Percentiles rank a stretch among this genome's conserved stretches.
phyloP scores from a whole-genome alignment of 2,113 vertebrate genomes.

The Hypanus sabinus region DNA sequence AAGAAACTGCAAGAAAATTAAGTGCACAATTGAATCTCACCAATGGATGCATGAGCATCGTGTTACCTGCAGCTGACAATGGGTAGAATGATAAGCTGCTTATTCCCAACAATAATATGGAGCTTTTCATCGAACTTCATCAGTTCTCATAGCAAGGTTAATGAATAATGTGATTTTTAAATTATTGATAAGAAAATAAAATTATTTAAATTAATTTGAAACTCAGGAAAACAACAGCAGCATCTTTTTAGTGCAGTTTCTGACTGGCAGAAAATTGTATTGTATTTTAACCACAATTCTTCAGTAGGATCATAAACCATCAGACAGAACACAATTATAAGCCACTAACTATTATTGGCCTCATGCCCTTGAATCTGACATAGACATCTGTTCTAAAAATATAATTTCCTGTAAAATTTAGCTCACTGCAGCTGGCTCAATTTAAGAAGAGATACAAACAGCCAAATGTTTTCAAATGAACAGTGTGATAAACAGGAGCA shows the following conservation, averaged over 20 bases:
- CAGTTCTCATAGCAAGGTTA: background rate
- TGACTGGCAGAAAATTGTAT: background rate
- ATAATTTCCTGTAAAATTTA: slow-evolving; percentile 36
- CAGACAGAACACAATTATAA: slow-evolving; percentile 35
- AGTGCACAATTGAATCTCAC: background rate
- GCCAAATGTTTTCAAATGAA: slow-evolving; percentile 36
- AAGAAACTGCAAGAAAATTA: background rate
- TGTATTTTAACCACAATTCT: slow-evolving; percentile 11
- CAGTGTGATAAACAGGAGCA: slow-evolving; percentile 22
- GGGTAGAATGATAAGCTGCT: background rate
- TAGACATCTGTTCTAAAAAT: slow-evolving; percentile 36
- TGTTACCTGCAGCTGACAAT: background rate
- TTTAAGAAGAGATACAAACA: slow-evolving; percentile 30
- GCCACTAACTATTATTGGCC: slow-evolving; percentile 32
- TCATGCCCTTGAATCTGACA: slow-evolving; percentile 12
- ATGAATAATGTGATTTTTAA: background rate
- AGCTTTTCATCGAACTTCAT: background rate
- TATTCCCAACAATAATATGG: background rate
- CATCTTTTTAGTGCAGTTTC: background rate
- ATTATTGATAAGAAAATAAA: background rate
- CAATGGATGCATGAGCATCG: background rate
- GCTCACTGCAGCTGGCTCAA: slow-evolving; percentile 36
- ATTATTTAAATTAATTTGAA: slow-evolving; percentile 8
- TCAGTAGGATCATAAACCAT: slow-evolving; percentile 1
- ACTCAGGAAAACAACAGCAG: background rate